Evolutionary conservation across 2,113 vertebrate species (phyloP).

Genomic region (Marcusenius ussheri): DNA sequence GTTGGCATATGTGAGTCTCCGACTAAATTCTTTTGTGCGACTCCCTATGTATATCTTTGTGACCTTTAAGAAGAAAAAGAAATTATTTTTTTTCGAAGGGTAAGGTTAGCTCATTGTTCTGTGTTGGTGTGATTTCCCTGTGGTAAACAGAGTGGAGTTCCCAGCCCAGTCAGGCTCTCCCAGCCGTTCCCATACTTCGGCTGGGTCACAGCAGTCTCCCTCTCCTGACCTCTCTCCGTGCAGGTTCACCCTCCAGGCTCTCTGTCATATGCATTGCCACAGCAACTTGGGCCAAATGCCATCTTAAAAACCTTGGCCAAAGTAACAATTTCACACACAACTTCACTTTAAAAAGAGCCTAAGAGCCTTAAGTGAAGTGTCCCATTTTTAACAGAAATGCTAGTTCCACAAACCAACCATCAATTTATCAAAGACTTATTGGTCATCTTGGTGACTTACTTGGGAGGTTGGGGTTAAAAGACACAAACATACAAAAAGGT

Average conservation of each 20-base stretch:
- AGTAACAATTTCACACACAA: conserved; percentile 2
- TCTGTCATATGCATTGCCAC: not conserved
- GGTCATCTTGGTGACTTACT: not conserved
- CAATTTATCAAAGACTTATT: not conserved
- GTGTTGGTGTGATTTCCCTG: conserved; percentile 69
- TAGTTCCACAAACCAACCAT: not conserved
- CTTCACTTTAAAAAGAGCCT: not conserved
- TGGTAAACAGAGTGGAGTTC: conserved; percentile 80
- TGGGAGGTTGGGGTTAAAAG: not conserved
- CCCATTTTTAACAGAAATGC: not conserved
- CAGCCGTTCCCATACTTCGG: conserved; percentile 68
- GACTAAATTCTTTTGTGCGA: conserved; percentile 56
- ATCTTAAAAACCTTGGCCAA: not conserved
- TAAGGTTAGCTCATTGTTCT: conserved; percentile 77
- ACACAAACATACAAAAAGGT: not conserved
- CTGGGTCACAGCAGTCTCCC: conserved; percentile 54
- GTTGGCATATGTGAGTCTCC: conserved; percentile 54
- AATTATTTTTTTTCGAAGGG: conserved; percentile 48
- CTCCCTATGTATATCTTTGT: conserved; percentile 59
- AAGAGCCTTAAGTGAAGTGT: not conserved
- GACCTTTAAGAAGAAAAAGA: conserved; percentile 55
- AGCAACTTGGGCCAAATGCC: conserved; percentile 2
- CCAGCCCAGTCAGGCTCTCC: conserved; percentile 65
- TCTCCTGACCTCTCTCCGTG: conserved; percentile 46
- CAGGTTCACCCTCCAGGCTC: conserved; percentile 35